Base-by-base conservation (phyloP, 2,113 vertebrate genomes). In the Vidua macroura region DNA sequence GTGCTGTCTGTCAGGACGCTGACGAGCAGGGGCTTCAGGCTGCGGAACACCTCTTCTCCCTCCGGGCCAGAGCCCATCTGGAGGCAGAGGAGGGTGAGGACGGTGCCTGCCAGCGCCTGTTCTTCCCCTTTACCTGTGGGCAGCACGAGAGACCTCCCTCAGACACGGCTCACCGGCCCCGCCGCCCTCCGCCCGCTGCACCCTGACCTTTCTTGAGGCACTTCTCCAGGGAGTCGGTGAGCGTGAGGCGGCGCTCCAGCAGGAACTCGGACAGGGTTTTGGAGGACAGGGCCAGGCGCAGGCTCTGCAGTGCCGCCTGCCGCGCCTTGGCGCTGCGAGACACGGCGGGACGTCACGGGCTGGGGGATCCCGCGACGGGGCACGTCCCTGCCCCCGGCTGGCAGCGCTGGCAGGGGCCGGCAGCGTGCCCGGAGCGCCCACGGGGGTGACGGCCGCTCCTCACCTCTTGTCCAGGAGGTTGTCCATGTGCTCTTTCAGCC, bases 401-500 rank as follows among this genome's bases (percentile, higher is more conserved):
- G 56, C 70, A 59, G 46, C 0, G 22, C 44, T 4, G 13, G 43
- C 11, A 79, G 69, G 37, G n/a, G 17, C 13, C 3, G 52, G 81
- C 78, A 33, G 73, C 5, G 10, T 2, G 55, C 37, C 66, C 35
- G 41, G 55, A 15, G 11, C 6, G 64, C 69, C 46, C 67, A 1
- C 5, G 1, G n/a, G 6, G 56, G 25, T 1, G 58, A 23, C 15
- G 28, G 70, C 60, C 18, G 11, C 43, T 9, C 18, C 94, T 88
- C 95, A 99, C 99, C 99, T 99, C 96, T 99, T 99, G 70, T 99
- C 99, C 95, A 98, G 98, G 64, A 99, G 97, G 94, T 95, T 98
- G 93, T 99, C 99, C 68, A 99, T 98, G 86, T 98, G 98, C 68
- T 99, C 99, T 90, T 98, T 99, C 88, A 99, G 97, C 92, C 99